These are phyloP conservation scores for Carettochelys insculpta DNA, from an alignment of 2,113 vertebrate species.

Conservation along the genomic window DNA sequence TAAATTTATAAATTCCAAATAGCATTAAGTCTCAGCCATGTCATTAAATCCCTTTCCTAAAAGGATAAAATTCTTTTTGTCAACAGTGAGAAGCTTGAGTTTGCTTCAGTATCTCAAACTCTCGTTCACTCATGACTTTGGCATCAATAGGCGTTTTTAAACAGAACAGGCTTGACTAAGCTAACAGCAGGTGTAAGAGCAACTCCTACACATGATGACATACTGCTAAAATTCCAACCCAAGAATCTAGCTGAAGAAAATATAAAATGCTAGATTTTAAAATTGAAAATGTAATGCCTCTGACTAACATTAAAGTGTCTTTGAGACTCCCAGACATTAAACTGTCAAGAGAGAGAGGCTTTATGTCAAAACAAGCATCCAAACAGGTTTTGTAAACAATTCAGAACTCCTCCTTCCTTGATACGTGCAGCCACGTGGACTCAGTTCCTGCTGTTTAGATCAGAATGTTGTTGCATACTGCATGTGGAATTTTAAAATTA, in stretches of 20 bases:
- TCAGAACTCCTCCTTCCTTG: neutral
- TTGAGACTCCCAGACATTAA: neutral
- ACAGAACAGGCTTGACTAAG: slow-evolving; percentile 6
- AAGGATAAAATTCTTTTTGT: neutral
- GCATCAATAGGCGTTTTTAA: neutral
- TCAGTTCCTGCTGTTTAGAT: neutral
- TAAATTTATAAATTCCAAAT: neutral
- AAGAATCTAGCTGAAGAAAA: neutral
- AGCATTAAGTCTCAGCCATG: fast-evolving
- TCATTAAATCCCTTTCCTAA: neutral
- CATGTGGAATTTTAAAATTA: neutral
- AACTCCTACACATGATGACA: neutral
- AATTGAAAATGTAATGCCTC: neutral
- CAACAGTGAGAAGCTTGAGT: neutral
- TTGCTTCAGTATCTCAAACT: neutral
- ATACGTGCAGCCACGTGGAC: fast-evolving
- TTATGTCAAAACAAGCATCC: neutral
- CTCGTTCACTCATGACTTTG: neutral
- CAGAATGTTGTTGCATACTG: fast-evolving
- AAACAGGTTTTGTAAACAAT: neutral
- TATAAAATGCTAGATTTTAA: neutral
- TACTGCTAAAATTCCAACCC: neutral
- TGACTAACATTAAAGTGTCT: neutral
- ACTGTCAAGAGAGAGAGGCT: neutral
- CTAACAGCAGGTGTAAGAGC: slow-evolving; percentile 21